These are phyloP conservation scores for Pedionomus torquatus DNA, from an alignment of 2,113 vertebrate genomes.

Conservation along the genomic window DNA sequence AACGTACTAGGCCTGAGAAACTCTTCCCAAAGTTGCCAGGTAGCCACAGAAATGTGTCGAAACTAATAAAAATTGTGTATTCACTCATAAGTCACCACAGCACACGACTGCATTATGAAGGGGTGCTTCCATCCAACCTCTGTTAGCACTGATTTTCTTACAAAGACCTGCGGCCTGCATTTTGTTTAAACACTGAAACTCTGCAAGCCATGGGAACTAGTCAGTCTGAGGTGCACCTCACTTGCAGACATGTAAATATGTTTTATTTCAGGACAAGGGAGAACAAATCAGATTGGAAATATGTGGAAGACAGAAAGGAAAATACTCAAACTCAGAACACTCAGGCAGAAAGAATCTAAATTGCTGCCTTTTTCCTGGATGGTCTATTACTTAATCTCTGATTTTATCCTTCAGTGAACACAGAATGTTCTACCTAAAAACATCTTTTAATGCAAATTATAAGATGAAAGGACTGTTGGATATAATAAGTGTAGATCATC, in stretches of 20 bases:
- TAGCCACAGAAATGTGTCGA: not conserved
- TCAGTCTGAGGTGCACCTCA: not conserved
- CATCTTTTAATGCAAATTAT: slow-evolving; percentile 82
- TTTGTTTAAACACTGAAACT: not conserved
- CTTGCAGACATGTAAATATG: not conserved
- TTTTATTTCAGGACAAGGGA: not conserved
- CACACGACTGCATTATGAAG: not conserved
- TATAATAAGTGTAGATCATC: slow-evolving; percentile 81
- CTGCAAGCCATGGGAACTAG: not conserved
- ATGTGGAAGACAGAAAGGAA: slow-evolving; percentile 72
- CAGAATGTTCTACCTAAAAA: slow-evolving; percentile 80
- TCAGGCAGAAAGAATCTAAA: slow-evolving; percentile 25
- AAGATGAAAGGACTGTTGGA: slow-evolving; percentile 75
- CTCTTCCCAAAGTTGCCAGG: not conserved
- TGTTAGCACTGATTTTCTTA: not conserved
- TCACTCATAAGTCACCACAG: not conserved
- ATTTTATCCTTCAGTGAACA: slow-evolving; percentile 70
- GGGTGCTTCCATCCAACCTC: not conserved
- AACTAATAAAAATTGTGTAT: not conserved
- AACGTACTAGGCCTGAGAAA: not conserved
- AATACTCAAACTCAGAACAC: slow-evolving; percentile 62
- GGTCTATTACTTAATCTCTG: slow-evolving; percentile 75
- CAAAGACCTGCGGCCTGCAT: not conserved
- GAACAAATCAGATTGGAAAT: not conserved
- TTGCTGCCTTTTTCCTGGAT: slow-evolving; percentile 29